Evolutionary conservation across 2,888 invertebrate genomes (phyloP).

Genomic region (Perizoma affinitatum): DNA sequence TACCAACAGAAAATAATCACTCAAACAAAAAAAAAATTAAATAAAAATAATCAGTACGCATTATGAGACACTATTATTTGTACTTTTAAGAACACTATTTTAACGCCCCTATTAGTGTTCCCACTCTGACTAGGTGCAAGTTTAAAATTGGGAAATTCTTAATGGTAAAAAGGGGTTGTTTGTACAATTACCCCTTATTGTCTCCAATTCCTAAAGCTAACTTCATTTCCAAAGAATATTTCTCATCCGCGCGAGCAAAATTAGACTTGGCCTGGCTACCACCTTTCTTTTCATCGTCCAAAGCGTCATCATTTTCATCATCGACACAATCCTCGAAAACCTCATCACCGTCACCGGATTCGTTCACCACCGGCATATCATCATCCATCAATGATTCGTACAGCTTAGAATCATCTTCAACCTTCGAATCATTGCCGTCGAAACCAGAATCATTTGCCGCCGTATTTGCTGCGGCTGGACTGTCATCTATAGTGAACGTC

Average conservation of each 20-base stretch:
- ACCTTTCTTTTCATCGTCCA: neutral
- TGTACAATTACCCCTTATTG: constrained; percentile 26
- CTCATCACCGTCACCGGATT: constrained; percentile 52
- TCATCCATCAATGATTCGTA: constrained; percentile 13
- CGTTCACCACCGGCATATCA: constrained; percentile 25
- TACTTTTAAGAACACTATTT: constrained; percentile 2
- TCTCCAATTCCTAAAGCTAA: constrained; percentile 61
- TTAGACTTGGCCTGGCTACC: constrained; percentile 8
- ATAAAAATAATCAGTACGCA: constrained; percentile 18
- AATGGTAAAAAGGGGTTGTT: neutral
- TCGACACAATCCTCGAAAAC: constrained; percentile 70
- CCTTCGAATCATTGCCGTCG: constrained; percentile 33
- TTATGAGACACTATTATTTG: neutral
- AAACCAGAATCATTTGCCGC: constrained; percentile 44
- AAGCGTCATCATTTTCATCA: constrained; percentile 30
- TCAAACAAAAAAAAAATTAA: constrained; percentile 25
- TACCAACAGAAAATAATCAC: constrained; percentile 22
- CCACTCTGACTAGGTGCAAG: no score
- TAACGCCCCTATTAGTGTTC: neutral
- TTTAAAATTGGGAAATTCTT: neutral
- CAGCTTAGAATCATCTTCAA: constrained; percentile 22
- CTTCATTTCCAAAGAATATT: constrained; percentile 76
- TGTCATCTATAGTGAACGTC: constrained; percentile 15
- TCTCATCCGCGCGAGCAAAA: constrained; percentile 58
- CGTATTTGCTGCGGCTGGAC: neutral